Evolutionary conservation across 2,113 vertebrate genomes (phyloP).

Genomic region (Ia io): DNA sequence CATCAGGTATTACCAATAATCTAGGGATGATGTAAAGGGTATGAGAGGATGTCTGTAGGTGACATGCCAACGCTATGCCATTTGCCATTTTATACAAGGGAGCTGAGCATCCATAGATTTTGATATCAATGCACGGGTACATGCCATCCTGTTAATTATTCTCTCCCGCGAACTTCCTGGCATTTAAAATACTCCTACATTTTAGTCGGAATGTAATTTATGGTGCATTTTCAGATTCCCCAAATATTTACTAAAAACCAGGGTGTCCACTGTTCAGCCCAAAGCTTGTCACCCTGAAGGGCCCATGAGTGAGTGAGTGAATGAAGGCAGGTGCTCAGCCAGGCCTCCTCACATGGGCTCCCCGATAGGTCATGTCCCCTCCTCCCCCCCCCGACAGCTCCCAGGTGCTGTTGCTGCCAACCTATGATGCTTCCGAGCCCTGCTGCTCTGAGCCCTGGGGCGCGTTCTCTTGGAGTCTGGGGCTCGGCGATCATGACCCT

Average conservation of each 20-base stretch:
- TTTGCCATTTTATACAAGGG: background rate
- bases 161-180: background rate
- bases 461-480: fast-evolving
- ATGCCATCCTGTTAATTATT: background rate
- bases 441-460: background rate
- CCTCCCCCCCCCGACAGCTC: fast-evolving
- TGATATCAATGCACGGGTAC: background rate
- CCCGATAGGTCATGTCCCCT: background rate
- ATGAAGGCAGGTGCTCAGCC: background rate
- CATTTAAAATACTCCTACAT: background rate
- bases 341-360: fast-evolving
- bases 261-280: background rate
- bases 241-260: background rate
- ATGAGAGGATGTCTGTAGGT: no score
- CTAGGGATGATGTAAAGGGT: background rate
- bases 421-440: background rate
- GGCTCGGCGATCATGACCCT: background rate
- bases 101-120: background rate
- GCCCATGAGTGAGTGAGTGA: background rate
- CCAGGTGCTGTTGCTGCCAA: background rate
- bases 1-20: no score
- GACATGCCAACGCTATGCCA: background rate
- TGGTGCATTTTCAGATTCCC: background rate
- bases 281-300: background rate
- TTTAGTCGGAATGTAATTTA: background rate